Evolutionary conservation across 37 sponge, comb jelly and placozoan species (phyloP), one percentile per base, ranked within the genome.

Genomic region (Trichoplax adhaerens): DNA sequence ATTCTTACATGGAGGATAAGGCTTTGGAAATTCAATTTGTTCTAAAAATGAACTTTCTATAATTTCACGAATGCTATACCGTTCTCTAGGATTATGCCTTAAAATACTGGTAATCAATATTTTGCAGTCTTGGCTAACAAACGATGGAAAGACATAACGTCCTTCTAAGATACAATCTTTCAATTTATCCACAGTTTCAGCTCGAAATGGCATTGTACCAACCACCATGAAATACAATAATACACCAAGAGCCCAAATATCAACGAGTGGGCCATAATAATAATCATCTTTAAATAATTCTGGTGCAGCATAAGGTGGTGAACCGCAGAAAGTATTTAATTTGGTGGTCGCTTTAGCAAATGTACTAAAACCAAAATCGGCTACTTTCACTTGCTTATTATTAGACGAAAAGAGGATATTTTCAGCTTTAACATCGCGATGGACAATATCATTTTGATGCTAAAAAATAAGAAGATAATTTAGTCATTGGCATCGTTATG

Each of bases 311-410:
- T 85, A 89, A 2, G 83, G 81, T 56, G 91, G 91, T 12, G 91
- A 89, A 1, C 91, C 91, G 74, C 91, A 89, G 81, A 85, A 89
- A 3, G 86, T 85, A 61, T 79, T 73, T 58, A 89, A 74, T 2
- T 54, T 48, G 8, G 79, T 69, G 12, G 58, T 68, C 2, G 47
- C 50, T 52, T 52, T 50, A 6, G 77, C 64, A 55, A 58, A 68
- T 7, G 71, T 82, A 58, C 91, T 89, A 81, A 89, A 89, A 2
- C 91, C 91, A 83, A 89, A 89, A 62, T 89, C 91, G 46, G 86
- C 85, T 12, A 89, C 71, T 58, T 89, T 89, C 12, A 85, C 80
- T 29, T 29, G 29, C 53, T 51, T 59, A 48, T 74, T 68, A 49
- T n/a, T 52, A 1, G 68, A 52, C 1, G 74, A 74, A 74, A 85